Percentiles rank a stretch among this genome's conserved stretches.
These are phyloP conservation scores for Melanotus villosus DNA, from an alignment of 2,888 invertebrate species.

Conservation along the genomic window DNA sequence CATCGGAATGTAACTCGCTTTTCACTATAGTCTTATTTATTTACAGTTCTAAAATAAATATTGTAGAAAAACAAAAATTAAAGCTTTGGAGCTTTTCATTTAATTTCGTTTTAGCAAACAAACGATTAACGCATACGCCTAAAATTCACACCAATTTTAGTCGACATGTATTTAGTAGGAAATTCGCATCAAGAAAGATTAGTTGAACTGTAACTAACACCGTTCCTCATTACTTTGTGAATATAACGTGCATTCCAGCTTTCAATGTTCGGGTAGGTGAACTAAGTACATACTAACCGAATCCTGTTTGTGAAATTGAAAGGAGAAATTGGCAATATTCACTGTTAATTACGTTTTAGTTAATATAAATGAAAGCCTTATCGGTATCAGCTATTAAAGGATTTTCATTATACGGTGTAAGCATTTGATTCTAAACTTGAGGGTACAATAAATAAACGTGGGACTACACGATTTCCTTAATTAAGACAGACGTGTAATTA, in stretches of 20 bases:
- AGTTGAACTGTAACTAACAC: not conserved
- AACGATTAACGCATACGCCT: no score
- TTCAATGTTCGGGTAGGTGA: not conserved
- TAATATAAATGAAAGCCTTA: slow-evolving; percentile 4
- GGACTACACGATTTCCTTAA: no score
- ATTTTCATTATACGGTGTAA: not conserved
- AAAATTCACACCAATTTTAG: no score
- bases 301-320: not conserved
- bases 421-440: not conserved
- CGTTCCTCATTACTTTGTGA: not conserved
- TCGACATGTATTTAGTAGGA: not conserved
- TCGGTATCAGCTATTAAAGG: not conserved
- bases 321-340: slow-evolving; percentile 1
- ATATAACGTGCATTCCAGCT: not conserved
- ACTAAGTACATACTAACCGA: not conserved
- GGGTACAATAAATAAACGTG: not conserved
- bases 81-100: no score
- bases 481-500: no score
- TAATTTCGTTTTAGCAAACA: no score
- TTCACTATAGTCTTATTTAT: no score
- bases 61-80: no score
- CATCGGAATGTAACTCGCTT: no score
- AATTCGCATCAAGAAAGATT: not conserved
- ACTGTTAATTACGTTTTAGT: not conserved
- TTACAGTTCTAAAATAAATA: no score